Base-by-base conservation (phyloP, 2,888 invertebrate genomes). In the Hirtodrosophila histrioides region DNA sequence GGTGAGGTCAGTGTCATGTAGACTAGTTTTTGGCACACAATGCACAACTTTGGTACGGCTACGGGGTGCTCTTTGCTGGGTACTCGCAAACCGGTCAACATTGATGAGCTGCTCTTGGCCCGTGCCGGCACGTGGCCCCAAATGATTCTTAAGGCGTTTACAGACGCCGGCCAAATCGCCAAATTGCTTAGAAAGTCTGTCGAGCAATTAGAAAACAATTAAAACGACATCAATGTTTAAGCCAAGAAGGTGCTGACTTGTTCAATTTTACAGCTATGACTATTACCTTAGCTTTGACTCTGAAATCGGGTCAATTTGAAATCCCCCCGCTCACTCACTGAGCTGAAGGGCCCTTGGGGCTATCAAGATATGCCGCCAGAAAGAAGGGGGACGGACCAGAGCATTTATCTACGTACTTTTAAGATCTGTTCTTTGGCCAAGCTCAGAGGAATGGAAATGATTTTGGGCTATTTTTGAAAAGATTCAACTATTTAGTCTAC, bases 1-100 rank as follows among this genome's bases (percentile, higher is more conserved):
- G 89, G 90, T 89, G 90, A 89, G 89, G 89, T 89, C 89, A 89
- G 89, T 90, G 79, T 76, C 85, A 88, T 88, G 84, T 88, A 78
- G 88, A 84, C 84, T 84, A 84, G 88, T 86, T 84, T 75, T 77
- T 69, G 74, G 74, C 74, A 73, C 68, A 58, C 65, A 65, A 65
- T 33, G 49, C 56, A 54, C 64, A 51, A 57, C 44, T 27, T 27
- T 27, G n/a, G 35, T 23, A 39, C 27, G 27, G 27, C 17, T 17
- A 17, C 17, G 31, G 31, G 31, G 31, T 31, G 7, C 31, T 8
- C 48, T 45, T 31, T 6, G 27, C 36, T 6, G 27, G 27, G 44
- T 33, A 17, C 17, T 17, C 17, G 17, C 17, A 61, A 70, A 78
- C 78, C 70, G 76, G 71, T 70, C 79, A 67, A 67, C 61, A 58